Evolutionary conservation across 2,888 invertebrate species (phyloP).

Genomic region (Lobophora halterata): DNA sequence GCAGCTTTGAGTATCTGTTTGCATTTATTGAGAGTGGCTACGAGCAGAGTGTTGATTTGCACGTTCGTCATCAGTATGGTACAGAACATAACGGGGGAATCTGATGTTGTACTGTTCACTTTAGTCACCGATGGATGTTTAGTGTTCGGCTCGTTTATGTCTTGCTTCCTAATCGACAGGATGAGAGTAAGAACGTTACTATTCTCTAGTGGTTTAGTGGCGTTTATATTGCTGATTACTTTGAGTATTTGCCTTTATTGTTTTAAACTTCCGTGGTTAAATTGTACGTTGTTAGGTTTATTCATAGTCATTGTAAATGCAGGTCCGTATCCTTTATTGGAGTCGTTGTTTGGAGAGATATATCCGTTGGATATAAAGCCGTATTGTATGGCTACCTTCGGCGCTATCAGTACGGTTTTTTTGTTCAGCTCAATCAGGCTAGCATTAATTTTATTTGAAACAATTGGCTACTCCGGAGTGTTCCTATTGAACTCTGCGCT

Average conservation of each 20-base stretch:
- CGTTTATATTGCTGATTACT: slow-evolving; percentile 21
- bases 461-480: slow-evolving; percentile 37
- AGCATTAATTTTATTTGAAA: slow-evolving; percentile 26
- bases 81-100: slow-evolving; percentile 27
- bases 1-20: slow-evolving; percentile 18
- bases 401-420: slow-evolving; percentile 24
- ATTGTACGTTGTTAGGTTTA: slow-evolving; percentile 27
- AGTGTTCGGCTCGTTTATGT: slow-evolving; percentile 27
- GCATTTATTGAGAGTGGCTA: slow-evolving; percentile 26
- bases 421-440: slow-evolving; percentile 33
- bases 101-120: slow-evolving; percentile 28
- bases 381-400: slow-evolving; percentile 26
- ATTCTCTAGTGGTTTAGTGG: slow-evolving; percentile 26
- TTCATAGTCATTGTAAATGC: slow-evolving; percentile 33
- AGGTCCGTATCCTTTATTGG: slow-evolving; percentile 36
- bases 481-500: slow-evolving; percentile 33
- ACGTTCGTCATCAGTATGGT: slow-evolving; percentile 29
- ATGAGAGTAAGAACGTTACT: slow-evolving; percentile 28
- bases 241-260: slow-evolving; percentile 26
- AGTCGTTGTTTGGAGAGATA: slow-evolving; percentile 35
- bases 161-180: slow-evolving; percentile 25
- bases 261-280: slow-evolving; percentile 18
- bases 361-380: slow-evolving; percentile 37
- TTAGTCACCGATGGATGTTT: slow-evolving; percentile 26
- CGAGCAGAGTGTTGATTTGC: slow-evolving; percentile 25